Evolutionary conservation across 2,113 vertebrate genomes (phyloP), one percentile per base, ranked within the genome.

Genomic region (Bagarius yarrelli): DNA sequence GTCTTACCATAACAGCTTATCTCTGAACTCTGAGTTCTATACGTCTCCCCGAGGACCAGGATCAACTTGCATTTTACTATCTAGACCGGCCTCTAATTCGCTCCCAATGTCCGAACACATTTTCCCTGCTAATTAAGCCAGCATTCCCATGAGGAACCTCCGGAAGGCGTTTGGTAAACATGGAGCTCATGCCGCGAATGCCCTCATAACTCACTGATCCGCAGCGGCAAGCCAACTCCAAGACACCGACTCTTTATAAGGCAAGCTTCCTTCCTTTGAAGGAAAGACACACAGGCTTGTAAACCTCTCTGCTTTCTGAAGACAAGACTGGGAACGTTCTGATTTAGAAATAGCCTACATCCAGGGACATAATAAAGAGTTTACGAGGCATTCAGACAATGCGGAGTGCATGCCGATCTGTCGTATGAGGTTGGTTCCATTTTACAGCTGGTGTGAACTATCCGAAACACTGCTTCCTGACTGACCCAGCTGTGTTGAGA

Each of bases 91-190:
- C 79, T 78, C 70, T 64, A 75, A 90, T 89, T 88, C 70, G 72
- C 85, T 84, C 76, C 76, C 59, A 73, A 81, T 23, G 13, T 85
- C 69, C 83, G 61, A 34, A 77, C 56, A 84, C 32, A 19, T 83
- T 90, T 88, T 90, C 87, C 79, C 86, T 83, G 84, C 83, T 72
- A 81, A 88, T 83, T 78, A 86, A 71, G 63, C 53, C 88, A 88
- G 87, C 83, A 86, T 86, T 91, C 86, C 86, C 88, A 84, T 80
- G 79, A 66, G 56, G 72, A 77, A 71, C 59, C 63, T 27, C 69
- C 74, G 85, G 75, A 76, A 77, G 64, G 57, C 50, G 8, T 67
- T 72, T 82, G 78, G 89, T 88, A 86, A 89, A 87, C 79, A 85
- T 76, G 40, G 73, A 82, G 82, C 66, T 84, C 25, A 81, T 79